A percentile compares a stretch with the other conserved stretches of the same genome.
These are phyloP conservation scores for Campoletis raptor DNA, from an alignment of 2,888 invertebrate genomes.

Conservation along the genomic window DNA sequence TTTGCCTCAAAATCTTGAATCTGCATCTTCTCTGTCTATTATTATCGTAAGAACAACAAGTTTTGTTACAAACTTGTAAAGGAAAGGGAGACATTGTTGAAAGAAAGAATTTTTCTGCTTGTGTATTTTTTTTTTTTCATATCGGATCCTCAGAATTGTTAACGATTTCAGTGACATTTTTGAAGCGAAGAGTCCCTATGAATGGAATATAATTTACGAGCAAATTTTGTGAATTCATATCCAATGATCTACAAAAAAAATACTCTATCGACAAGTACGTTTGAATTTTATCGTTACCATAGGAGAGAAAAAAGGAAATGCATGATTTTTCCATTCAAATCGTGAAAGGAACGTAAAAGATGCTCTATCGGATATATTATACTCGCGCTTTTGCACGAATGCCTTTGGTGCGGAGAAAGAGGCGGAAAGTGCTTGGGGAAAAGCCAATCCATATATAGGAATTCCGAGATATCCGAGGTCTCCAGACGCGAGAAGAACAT, in stretches of 20 bases:
- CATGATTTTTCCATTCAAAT: constrained; percentile 44
- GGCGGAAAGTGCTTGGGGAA: constrained; percentile 44
- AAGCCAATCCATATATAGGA: constrained; percentile 63
- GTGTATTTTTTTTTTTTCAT: background rate
- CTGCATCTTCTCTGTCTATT: constrained; percentile 18
- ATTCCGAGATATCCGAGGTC: constrained; percentile 55
- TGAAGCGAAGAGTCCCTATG: background rate
- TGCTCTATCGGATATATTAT: constrained; percentile 54
- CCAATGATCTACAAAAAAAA: background rate
- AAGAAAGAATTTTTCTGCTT: too few species aligned
- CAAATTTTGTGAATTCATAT: background rate
- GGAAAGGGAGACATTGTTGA: constrained; percentile 2
- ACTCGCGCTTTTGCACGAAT: constrained; percentile 40
- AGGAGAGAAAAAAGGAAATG: constrained; percentile 1
- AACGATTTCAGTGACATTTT: background rate
- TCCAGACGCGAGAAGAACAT: constrained; percentile 48
- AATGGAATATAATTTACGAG: background rate
- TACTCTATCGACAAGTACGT: background rate
- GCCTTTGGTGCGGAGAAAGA: constrained; percentile 39
- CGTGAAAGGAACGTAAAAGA: constrained; percentile 31
- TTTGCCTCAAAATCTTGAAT: too few species aligned
- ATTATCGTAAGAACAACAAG: constrained; percentile 3
- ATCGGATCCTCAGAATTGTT: background rate
- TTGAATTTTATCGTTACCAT: constrained; percentile 1
- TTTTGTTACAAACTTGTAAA: background rate